Conservation (phyloP, 2,888 invertebrate species). For the Hypercompe scribonia region DNA sequence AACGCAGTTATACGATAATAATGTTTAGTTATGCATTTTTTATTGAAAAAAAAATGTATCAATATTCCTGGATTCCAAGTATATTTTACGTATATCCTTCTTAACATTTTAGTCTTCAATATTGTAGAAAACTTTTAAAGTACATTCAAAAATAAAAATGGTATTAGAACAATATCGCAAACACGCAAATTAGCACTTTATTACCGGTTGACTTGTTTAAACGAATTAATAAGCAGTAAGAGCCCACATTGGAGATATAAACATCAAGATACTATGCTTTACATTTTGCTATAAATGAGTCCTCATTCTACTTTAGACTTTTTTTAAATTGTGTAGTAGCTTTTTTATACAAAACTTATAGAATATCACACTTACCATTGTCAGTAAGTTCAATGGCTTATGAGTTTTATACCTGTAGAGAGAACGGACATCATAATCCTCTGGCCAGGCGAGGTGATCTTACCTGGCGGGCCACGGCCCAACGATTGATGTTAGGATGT, state of each 20-base stretch:
- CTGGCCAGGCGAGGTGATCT: no score
- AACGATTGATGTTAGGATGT: no score
- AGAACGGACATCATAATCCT: no score
- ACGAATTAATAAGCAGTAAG: neutral
- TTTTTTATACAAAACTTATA: neutral
- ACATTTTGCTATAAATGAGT: neutral
- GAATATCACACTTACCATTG: neutral
- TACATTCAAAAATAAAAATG: neutral
- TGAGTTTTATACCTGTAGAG: neutral
- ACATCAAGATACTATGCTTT: neutral
- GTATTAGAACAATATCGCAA: neutral
- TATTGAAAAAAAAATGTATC: no score
- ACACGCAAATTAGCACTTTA: neutral
- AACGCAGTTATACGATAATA: no score
- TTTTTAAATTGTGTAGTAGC: neutral
- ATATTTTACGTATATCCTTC: no score
- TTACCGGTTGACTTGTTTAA: slow-evolving; percentile 2
- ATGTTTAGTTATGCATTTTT: no score
- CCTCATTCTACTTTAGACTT: neutral
- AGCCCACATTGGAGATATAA: neutral
- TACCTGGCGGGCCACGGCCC: no score
- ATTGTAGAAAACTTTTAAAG: neutral
- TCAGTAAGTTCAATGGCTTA: neutral
- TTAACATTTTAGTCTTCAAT: no score
- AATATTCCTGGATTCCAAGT: no score